Evolutionary conservation across 1,140 invertebrate genomes (phyloP).

Genomic region (Drosophila parvula): DNA sequence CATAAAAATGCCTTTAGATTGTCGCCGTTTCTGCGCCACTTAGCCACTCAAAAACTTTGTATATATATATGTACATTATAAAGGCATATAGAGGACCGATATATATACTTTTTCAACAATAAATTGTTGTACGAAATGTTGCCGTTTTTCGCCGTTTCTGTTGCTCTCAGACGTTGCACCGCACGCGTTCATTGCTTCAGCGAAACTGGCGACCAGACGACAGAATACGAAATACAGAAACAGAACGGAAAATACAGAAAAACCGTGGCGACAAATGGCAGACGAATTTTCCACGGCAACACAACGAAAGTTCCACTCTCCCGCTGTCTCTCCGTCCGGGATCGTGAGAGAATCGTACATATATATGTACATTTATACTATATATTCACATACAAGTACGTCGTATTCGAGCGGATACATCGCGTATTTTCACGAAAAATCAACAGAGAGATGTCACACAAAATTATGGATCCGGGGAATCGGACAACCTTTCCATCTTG

Average conservation of each 20-base stretch:
- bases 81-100: conserved; percentile 15
- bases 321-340: conserved; percentile 22
- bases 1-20: conserved; percentile 24
- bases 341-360: conserved; percentile 46
- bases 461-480: conserved; percentile 34
- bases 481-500: conserved; percentile 34
- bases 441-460: conserved; percentile 55
- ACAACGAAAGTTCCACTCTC: conserved; percentile 31
- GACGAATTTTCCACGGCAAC: conserved; percentile 58
- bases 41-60: conserved; percentile 17
- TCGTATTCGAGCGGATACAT: conserved; percentile 53
- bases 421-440: conserved; percentile 68
- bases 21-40: conserved; percentile 21
- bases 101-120: conserved; percentile 60
- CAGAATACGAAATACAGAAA: conserved; percentile 42
- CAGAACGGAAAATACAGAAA: conserved; percentile 33
- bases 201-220: conserved; percentile 65
- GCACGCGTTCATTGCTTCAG: conserved; percentile 78
- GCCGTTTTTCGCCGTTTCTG: conserved; percentile 59
- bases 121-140: conserved; percentile 65
- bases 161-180: conserved; percentile 60
- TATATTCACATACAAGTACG: conserved; percentile 24
- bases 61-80: conserved; percentile 24
- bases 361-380: conserved; percentile 12
- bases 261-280: conserved; percentile 56